Evolutionary conservation across 2,113 vertebrate species (phyloP).

Genomic region (Podarcis raffonei): DNA sequence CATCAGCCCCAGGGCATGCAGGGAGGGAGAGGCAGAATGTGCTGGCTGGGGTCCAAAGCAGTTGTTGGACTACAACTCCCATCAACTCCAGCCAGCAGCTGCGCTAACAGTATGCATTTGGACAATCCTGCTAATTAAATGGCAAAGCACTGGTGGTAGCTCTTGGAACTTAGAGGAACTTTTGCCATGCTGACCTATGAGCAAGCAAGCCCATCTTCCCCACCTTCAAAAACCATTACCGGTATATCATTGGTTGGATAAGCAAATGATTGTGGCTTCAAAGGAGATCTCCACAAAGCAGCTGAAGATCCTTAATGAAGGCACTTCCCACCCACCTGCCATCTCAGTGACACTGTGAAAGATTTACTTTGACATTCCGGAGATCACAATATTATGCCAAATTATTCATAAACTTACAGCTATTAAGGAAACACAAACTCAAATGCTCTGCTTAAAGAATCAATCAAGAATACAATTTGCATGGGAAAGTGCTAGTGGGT

Average conservation of each 20-base stretch:
- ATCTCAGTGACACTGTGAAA: neutral
- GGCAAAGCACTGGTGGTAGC: neutral
- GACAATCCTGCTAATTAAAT: neutral
- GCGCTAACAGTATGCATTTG: slow-evolving; percentile 2
- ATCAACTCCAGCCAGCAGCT: neutral
- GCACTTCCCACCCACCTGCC: neutral
- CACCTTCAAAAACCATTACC: neutral
- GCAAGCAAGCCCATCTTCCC: fast-evolving
- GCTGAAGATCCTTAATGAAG: neutral
- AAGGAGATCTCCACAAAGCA: fast-evolving
- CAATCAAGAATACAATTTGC: neutral
- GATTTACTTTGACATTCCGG: neutral
- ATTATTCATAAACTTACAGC: slow-evolving; percentile 8
- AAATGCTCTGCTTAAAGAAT: neutral
- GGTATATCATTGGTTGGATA: fast-evolving
- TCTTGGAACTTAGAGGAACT: neutral
- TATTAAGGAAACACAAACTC: slow-evolving; percentile 17
- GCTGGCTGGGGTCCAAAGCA: too few relatives aligned
- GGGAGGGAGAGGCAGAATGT: too few relatives aligned
- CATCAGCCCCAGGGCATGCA: neutral
- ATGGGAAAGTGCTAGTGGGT: neutral
- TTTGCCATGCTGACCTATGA: fast-evolving
- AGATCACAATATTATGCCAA: slow-evolving; percentile 1
- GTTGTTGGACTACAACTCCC: too few relatives aligned
- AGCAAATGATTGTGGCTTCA: neutral